Base-by-base conservation (phyloP, 2,113 vertebrate genomes). In the Dunckerocampus dactyliophorus region DNA sequence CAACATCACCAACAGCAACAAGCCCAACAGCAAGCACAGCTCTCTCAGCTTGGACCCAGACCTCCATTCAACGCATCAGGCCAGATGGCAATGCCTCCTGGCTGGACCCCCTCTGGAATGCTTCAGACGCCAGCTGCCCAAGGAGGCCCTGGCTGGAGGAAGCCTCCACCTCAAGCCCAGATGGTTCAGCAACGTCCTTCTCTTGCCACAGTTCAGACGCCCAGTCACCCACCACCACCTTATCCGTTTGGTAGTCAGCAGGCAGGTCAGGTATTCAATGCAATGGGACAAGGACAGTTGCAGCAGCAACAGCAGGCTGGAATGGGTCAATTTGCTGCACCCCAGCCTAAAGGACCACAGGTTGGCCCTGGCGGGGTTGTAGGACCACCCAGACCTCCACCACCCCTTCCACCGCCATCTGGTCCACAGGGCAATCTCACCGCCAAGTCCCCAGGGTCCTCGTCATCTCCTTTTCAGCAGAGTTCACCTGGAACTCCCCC, bases 211-310 rank as follows among this genome's bases (percentile, higher is more conserved):
- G 93, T 96, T 67, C 96, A 96, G 88, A 97, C 95, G 67, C 97
- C 97, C 62, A 92, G 91, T 83, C 97, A 99, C 73, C 97, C 97
- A 72, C 97, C 97, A 34, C 97, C 97, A 68, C 97, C 97, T 46
- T 99, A 99, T 72, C 97, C 97, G 45, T 98, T 95, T 84, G 97
- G 96, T 81, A 99, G 95, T 87, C 97, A 99, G 77, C 97, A 99
- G 88, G 91, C 95, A 72, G 93, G 94, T 63, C 96, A 98, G 77
- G 90, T 85, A 51, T 92, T 90, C 48, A 88, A 67, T 70, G 34
- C 82, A 15, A 87, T 90, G 76, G 81, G 89, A 47, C 89, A 86
- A 66, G 87, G 81, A 19, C 90, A 89, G 17, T 88, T 95, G 68
- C 96, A 97, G 55, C 86, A 84, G 52, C 88, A 88, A 48, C 95